Conservation (phyloP, 2,888 invertebrate species). For the Oscheius sp. region DNA sequence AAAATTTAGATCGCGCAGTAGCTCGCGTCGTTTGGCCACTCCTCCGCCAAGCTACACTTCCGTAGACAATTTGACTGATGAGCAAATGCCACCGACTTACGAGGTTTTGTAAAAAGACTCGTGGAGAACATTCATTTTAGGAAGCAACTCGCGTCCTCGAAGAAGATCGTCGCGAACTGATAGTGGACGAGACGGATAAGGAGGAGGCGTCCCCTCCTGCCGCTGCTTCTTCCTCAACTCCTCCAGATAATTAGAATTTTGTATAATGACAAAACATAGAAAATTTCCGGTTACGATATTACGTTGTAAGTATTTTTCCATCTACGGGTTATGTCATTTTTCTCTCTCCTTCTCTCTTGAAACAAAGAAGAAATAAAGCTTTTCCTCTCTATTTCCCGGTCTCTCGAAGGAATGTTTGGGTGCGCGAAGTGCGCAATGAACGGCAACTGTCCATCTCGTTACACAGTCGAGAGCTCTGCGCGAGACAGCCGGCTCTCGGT, state of each 20-base stretch:
- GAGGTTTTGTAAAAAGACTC: conserved; percentile 33
- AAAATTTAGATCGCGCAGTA: conserved; percentile 8
- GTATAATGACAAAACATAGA: too few species aligned
- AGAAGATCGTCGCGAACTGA: conserved; percentile 19
- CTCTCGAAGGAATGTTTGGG: conserved; percentile 15
- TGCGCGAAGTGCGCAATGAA: conserved; percentile 23
- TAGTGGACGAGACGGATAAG: conserved; percentile 23
- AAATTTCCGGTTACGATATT: too few species aligned
- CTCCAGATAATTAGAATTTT: too few species aligned
- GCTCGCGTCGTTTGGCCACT: conserved; percentile 44
- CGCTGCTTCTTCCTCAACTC: background rate
- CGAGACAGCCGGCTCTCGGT: background rate
- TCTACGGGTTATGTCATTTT: background rate
- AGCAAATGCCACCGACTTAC: conserved; percentile 46
- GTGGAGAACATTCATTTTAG: background rate
- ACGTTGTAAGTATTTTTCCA: conserved; percentile 28
- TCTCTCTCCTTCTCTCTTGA: too few species aligned
- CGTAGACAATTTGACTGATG: conserved; percentile 41
- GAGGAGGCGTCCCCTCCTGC: background rate
- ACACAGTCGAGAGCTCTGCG: conserved; percentile 16
- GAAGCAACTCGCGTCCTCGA: conserved; percentile 16
- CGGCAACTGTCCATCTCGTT: conserved; percentile 20
- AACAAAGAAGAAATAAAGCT: conserved; percentile 11
- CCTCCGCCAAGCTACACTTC: conserved; percentile 55
- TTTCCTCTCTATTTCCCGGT: background rate